Base-by-base conservation (phyloP, 2,888 invertebrate species). In the Protonemura montana region DNA sequence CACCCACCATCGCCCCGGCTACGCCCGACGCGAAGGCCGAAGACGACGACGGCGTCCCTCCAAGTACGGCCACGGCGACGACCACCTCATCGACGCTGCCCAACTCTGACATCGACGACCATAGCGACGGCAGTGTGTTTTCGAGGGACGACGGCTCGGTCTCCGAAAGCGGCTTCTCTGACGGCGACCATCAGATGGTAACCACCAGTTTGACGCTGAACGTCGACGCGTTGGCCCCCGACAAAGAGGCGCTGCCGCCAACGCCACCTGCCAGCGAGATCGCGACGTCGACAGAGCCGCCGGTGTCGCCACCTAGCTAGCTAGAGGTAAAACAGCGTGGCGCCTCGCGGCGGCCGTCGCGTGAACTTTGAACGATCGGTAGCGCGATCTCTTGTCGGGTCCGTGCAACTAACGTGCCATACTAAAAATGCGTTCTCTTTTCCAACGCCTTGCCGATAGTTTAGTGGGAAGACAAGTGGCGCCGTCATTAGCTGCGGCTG, bases 101-200 rank as follows among this genome's bases (percentile, higher is more conserved):
- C 21, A 87, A 86, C 88, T 21, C 89, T 87, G 59, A n/a, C 85
- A 89, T 88, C 80, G 89, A 89, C 84, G 88, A 88, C 16, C 89
- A 90, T 86, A 89, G 89, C 7, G 89, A 90, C 87, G 89, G 89
- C 25, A 89, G 89, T 25, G 86, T 89, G 13, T 87, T 89, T 84
- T 89, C 89, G 42, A 89, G 89, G 42, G 89, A 89, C 85, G 59
- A 59, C 81, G 89, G 89, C n/a, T 88, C 89, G 16, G 87, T 89
- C 78, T 89, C 89, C 1, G 90, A 90, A 87, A 89, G 89, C 28
- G 88, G 88, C 77, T 88, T 87, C 85, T 88, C 87, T 16, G 87
- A 88, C 76, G 85, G 87, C 5, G 87, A 87, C 83, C 83, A 85
- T 5, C 80, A 82, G 27, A 87, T 87, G 1, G 87, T 87, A 10